Conservation (phyloP, 2,113 vertebrate genomes). For the Speoplatyrhinus poulsoni region DNA sequence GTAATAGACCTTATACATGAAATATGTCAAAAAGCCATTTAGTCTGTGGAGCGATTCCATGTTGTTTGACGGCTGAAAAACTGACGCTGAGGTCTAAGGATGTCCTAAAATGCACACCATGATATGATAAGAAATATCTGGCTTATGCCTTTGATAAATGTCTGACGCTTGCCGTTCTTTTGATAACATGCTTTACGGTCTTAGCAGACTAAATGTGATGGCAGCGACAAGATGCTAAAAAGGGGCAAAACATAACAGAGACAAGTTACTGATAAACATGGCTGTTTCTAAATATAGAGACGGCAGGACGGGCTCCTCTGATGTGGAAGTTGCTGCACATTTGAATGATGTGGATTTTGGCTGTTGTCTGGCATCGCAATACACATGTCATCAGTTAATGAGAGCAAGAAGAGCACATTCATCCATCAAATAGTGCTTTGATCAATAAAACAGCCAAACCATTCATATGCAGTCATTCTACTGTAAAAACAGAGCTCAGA, state of each 20-base stretch:
- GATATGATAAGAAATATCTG: slow-evolving; percentile 22
- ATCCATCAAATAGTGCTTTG: slow-evolving; percentile 51
- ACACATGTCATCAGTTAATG: slow-evolving; percentile 54
- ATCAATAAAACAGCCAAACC: slow-evolving; percentile 59
- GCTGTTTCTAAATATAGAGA: slow-evolving; percentile 50
- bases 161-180: slow-evolving; percentile 26
- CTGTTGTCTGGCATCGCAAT: slow-evolving; percentile 50
- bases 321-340: slow-evolving; percentile 61
- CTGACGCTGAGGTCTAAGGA: too few species aligned
- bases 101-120: not conserved
- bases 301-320: slow-evolving; percentile 34
- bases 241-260: slow-evolving; percentile 27
- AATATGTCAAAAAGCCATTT: too few species aligned
- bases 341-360: slow-evolving; percentile 44
- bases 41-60: too few species aligned
- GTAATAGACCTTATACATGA: too few species aligned
- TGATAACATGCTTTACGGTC: slow-evolving; percentile 28
- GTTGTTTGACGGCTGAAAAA: too few species aligned
- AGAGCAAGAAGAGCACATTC: slow-evolving; percentile 36
- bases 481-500: not conserved
- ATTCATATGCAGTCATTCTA: slow-evolving; percentile 20
- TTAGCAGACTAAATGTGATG: slow-evolving; percentile 36
- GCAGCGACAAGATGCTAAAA: slow-evolving; percentile 45
- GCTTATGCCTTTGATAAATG: slow-evolving; percentile 40
- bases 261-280: slow-evolving; percentile 37